Evolutionary conservation across 2,797 vertebrate genomes (phyloP).

Genomic region (Phoeniculus purpureus): DNA sequence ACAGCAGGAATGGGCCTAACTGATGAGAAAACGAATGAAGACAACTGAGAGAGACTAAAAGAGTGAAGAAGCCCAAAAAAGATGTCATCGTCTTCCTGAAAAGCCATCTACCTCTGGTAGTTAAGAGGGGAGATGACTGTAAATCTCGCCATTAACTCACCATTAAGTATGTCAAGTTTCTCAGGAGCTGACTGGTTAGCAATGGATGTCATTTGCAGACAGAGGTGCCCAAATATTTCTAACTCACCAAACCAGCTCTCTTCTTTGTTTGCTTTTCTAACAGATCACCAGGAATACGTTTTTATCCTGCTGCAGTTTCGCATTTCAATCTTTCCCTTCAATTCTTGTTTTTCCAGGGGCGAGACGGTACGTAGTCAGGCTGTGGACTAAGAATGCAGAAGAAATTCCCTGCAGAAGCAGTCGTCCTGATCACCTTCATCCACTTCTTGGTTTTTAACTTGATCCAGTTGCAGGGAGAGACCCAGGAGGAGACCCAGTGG

Average conservation of each 20-base stretch:
- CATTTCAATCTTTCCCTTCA: background rate
- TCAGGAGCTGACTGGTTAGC: background rate
- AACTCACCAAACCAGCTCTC: background rate
- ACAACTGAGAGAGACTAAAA: background rate
- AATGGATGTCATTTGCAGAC: background rate
- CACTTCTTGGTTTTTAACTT: background rate
- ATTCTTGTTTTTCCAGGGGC: background rate
- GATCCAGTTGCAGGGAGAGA: background rate
- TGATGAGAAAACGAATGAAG: background rate
- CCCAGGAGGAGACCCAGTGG: background rate
- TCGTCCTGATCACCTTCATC: background rate
- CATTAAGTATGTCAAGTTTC: background rate
- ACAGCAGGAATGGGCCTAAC: background rate
- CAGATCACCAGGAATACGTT: background rate
- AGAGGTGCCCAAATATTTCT: background rate
- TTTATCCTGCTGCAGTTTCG: background rate
- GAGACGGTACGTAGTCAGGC: background rate
- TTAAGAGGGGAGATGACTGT: background rate
- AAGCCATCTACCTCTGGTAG: background rate
- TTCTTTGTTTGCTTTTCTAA: background rate
- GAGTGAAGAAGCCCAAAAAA: background rate
- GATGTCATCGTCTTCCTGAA: background rate
- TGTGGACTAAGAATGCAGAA: background rate
- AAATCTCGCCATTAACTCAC: background rate
- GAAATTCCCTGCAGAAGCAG: background rate